phyloP scores from a whole-genome alignment of 2,888 invertebrate species.

The Trypoxylon attenuatum region DNA sequence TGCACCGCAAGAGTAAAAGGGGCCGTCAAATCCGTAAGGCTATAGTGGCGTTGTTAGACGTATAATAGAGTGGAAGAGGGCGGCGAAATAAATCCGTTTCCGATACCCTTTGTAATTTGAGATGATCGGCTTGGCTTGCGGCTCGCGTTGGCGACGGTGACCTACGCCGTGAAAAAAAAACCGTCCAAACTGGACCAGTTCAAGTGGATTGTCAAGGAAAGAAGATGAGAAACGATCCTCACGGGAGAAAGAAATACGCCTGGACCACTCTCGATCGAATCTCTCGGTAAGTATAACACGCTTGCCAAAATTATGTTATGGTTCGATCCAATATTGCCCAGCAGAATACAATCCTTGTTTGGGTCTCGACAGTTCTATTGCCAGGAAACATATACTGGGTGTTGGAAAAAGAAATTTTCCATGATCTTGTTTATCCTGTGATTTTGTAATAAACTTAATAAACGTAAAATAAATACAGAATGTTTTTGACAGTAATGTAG shows the following conservation, averaged over 20 bases:
- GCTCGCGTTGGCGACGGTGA: conserved; percentile 40
- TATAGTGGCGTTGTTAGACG: conserved; percentile 39
- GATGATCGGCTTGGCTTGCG: conserved; percentile 69
- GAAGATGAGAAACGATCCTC: conserved; percentile 39
- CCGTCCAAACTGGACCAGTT: conserved; percentile 38
- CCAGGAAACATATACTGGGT: too few relatives aligned
- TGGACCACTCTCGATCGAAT: conserved; percentile 5
- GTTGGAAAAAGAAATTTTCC: too few relatives aligned
- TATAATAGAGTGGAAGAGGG: conserved; percentile 48
- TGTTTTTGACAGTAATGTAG: too few relatives aligned
- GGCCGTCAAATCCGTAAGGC: conserved; percentile 2
- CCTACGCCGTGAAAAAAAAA: conserved; percentile 43
- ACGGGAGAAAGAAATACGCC: conserved; percentile 13
- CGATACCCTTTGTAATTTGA: conserved; percentile 75
- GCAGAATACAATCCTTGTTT: too few relatives aligned
- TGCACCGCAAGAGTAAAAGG: too few relatives aligned
- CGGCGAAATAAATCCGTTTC: conserved; percentile 69
- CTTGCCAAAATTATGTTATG: neutral
- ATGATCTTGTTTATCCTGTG: too few relatives aligned
- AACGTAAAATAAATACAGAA: too few relatives aligned
- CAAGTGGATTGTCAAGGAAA: conserved; percentile 50
- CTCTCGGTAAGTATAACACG: neutral
- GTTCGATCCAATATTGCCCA: neutral
- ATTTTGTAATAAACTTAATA: too few relatives aligned
- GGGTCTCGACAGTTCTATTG: too few relatives aligned